These are phyloP conservation scores for Neomorphus geoffroyi DNA, from an alignment of 2,797 vertebrate species.

Conservation along the genomic window DNA sequence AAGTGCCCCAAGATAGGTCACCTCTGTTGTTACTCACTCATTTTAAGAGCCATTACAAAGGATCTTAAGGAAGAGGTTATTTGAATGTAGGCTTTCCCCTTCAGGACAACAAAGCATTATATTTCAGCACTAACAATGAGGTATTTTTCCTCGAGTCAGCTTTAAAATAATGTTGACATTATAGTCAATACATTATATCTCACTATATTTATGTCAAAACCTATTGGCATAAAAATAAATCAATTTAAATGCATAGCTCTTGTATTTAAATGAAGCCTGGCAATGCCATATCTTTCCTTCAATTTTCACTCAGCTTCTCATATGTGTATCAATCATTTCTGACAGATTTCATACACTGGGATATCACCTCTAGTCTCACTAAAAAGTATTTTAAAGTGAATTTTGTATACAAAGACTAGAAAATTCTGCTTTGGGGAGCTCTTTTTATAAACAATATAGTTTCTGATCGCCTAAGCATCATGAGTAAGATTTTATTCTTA, in stretches of 20 bases:
- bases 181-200: conserved; percentile 37
- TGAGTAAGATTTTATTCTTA: neutral
- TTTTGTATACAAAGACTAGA: neutral
- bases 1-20: neutral
- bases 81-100: neutral
- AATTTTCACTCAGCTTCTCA: neutral
- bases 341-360: conserved; percentile 2
- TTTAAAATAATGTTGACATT: conserved; percentile 69
- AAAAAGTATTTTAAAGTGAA: neutral
- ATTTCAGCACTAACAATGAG: conserved; percentile 44
- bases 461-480: neutral
- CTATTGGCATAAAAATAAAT: conserved; percentile 68
- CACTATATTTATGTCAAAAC: conserved; percentile 60
- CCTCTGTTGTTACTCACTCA: neutral
- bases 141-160: conserved; percentile 68
- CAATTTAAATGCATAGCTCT: conserved; percentile 18
- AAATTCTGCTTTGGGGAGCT: neutral
- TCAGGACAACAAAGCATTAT: neutral
- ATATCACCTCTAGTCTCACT: conserved; percentile 4
- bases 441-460: neutral
- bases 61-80: neutral
- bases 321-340: conserved; percentile 17
- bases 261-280: conserved; percentile 45
- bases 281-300: neutral
- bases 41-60: neutral